Base-by-base conservation (phyloP, 92 coral and sea anemone genomes). In the Porites rus region DNA sequence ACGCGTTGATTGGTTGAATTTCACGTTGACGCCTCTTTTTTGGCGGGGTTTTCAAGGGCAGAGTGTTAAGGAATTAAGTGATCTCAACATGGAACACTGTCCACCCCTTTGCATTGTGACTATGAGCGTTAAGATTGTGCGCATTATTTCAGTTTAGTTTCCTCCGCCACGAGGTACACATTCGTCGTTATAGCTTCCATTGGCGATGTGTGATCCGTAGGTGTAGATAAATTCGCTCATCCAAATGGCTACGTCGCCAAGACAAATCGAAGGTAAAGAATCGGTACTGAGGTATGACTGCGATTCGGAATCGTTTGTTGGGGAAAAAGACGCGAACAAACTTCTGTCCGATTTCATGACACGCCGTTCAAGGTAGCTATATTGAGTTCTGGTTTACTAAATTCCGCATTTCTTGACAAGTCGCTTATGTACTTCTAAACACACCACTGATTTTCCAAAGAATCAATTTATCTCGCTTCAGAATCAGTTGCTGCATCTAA, bases 211-310 rank as follows among this genome's bases (percentile, higher is more conserved):
- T 43, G 69, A 14, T n/a, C 86, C 86, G 69, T 81, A 81, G 69
- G 38, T 63, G 22, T 74, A 31, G 19, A 20, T 5, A 51, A 80
- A 22, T 60, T 73, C 31, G 7, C 61, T 2, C 19, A 11, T 17
- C 28, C 77, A 73, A 74, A 94, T 94, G 97, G 95, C 95, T 68
- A 79, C 82, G 43, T 91, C 93, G 72, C 84, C 84, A 73, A 80
- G 98, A 18, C 88, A 88, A 75, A 92, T 94, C 62, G 98, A 94
- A n/a, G 98, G 98, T 9, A 93, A 83, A 22, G 98, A 94, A 71
- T 89, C 92, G 0, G 54, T 86, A 0, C 52, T 77, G 19, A 82
- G 54, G 71, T 92, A 88, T 86, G 93, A 93, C 72, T 88, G 89
- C 11, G 95, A 90, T 51, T 84, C 85, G 20, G 92, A 89, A 64